These are phyloP conservation scores for Botia kubotai DNA, from an alignment of 2,797 vertebrate genomes.

Conservation along the genomic window DNA sequence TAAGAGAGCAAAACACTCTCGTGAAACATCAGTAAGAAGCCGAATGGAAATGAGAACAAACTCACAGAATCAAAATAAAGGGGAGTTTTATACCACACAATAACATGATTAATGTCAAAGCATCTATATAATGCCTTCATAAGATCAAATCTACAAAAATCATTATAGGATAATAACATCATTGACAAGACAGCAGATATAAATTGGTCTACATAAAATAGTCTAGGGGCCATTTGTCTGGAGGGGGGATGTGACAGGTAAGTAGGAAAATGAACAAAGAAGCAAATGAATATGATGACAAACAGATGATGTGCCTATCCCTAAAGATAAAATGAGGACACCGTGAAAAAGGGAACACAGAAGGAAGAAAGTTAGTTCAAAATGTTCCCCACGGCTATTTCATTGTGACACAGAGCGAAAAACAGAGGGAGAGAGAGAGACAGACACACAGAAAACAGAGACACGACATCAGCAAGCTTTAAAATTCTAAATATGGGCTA, in stretches of 20 bases:
- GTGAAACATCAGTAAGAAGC: slow-evolving; percentile 33
- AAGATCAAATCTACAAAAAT: neutral
- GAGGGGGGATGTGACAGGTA: slow-evolving; percentile 32
- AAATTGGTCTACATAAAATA: neutral
- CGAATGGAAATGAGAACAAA: slow-evolving; percentile 18
- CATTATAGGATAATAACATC: neutral
- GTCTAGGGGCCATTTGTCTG: slow-evolving; percentile 46
- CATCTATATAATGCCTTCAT: neutral
- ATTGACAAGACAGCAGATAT: neutral
- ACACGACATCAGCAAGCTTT: slow-evolving; percentile 48
- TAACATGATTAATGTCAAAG: neutral
- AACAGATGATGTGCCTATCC: slow-evolving; percentile 21
- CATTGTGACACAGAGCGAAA: neutral
- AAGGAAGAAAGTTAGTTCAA: neutral
- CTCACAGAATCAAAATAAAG: neutral
- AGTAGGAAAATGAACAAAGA: slow-evolving; percentile 43
- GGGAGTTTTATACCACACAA: neutral
- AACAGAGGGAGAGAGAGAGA: slow-evolving; percentile 6
- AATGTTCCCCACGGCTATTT: slow-evolving; percentile 30
- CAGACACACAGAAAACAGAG: neutral
- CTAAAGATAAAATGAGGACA: neutral
- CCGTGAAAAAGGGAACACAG: neutral
- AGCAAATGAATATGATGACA: slow-evolving; percentile 31
- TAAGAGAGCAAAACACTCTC: slow-evolving; percentile 15
- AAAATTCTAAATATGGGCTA: slow-evolving; percentile 65